Base-by-base conservation (phyloP, 2,797 vertebrate genomes). In the Lophotriccus pileatus region DNA sequence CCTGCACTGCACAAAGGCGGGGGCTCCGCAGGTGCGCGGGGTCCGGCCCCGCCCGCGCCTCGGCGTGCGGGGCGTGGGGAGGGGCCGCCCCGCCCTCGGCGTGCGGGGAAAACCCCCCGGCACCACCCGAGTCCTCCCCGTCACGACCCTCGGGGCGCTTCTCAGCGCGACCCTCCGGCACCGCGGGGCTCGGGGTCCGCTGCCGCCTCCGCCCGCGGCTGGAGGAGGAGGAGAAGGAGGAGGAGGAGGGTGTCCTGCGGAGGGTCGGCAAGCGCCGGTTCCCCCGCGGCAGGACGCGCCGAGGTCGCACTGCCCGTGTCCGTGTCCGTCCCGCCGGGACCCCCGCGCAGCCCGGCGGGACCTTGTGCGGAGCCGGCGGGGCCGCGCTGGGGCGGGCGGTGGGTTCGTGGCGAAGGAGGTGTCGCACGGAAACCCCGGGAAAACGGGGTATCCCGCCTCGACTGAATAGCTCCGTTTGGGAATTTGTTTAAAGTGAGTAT, bases 1-100 rank as follows among this genome's bases (percentile, higher is more conserved):
- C 97, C 97, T 96, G 97, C 95, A 69, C 93, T 39, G 94, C 95
- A 82, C 47, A 95, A 94, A 25, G 74, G 67, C 30, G 73, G 90
- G 37, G 88, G 83, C n/a, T 37, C 77, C 64, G 94, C 93, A 87
- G 93, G 95, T 94, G 93, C 52, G 90, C 47, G 46, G 80, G 47
- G 59, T 4, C 28, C 63, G 30, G 60, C 58, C 80, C 55, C 43
- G 41, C 17, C 50, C 21, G 12, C 1, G 2, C 6, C 41, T 32
- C 81, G 7, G 11, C 60, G 24, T 5, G 17, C 37, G 5, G 69
- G 1, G 43, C 25, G 62, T 10, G 50, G 28, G 39, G 22, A 30
- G 58, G 20, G 24, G 4, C 44, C 5, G 36, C 25, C 30, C 25
- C 49, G n/a, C 18, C 41, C 80, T 2, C 17, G 27, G 37, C 0